These are phyloP conservation scores for Pituophis catenifer DNA, from an alignment of 2,113 vertebrate genomes.

Conservation along the genomic window DNA sequence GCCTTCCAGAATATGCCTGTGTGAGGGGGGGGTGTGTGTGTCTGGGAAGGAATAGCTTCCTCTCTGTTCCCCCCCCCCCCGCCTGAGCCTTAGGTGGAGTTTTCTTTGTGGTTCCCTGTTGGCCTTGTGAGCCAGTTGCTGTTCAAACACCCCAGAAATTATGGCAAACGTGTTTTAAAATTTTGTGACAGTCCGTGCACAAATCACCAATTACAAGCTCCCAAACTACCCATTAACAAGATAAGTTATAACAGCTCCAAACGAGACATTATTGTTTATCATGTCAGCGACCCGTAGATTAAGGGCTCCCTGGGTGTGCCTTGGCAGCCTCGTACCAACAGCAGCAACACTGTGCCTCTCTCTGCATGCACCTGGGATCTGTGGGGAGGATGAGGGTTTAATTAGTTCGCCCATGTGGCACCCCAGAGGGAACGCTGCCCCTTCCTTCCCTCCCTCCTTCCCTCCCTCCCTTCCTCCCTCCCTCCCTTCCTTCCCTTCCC, in stretches of 20 bases:
- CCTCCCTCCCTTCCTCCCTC: no score
- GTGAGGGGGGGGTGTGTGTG: no score
- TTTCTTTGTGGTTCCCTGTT: conserved; percentile 34
- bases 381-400: background rate
- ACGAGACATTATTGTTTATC: conserved; percentile 69
- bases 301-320: conserved; percentile 65
- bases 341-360: background rate
- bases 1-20: no score
- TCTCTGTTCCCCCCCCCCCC: accelerated
- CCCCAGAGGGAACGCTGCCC: background rate
- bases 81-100: background rate
- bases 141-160: conserved; percentile 57
- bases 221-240: conserved; percentile 62
- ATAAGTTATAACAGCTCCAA: conserved; percentile 63
- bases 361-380: background rate
- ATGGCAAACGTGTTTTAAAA: conserved; percentile 65
- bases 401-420: background rate
- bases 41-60: background rate
- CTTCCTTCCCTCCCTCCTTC: background rate
- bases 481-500: background rate
- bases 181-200: conserved; percentile 65
- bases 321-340: conserved; percentile 43
- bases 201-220: conserved; percentile 71
- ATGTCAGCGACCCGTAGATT: conserved; percentile 61
- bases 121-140: conserved; percentile 36